Evolutionary conservation across 2,113 vertebrate species (phyloP).

Genomic region (Perca schrenkii): DNA sequence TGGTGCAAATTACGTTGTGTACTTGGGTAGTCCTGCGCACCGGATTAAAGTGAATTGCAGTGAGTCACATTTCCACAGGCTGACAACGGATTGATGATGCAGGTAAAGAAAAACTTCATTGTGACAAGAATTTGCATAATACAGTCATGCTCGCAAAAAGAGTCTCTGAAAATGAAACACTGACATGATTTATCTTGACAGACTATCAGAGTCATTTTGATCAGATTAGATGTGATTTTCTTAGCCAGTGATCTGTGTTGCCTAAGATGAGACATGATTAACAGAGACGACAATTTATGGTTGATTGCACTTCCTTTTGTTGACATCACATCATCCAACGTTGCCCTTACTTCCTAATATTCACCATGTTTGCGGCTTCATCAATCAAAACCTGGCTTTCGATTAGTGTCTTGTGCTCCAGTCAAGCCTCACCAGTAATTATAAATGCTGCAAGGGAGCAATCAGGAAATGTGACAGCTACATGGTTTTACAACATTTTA

Average conservation of each 20-base stretch:
- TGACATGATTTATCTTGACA: slow-evolving; percentile 54
- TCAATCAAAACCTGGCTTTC: slow-evolving; percentile 54
- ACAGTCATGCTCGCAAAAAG: slow-evolving; percentile 9
- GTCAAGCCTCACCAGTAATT: slow-evolving; percentile 49
- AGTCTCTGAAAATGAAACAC: slow-evolving; percentile 35
- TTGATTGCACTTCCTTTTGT: slow-evolving; percentile 69
- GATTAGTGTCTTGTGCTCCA: slow-evolving; percentile 5
- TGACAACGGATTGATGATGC: slow-evolving; percentile 29
- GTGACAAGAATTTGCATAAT: slow-evolving; percentile 42
- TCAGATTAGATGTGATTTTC: slow-evolving; percentile 55
- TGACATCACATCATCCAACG: slow-evolving; percentile 37
- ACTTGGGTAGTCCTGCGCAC: slow-evolving; percentile 10
- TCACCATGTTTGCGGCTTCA: slow-evolving; percentile 32
- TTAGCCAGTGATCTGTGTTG: slow-evolving; percentile 43
- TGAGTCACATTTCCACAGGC: slow-evolving; percentile 26
- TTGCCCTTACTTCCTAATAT: slow-evolving; percentile 48
- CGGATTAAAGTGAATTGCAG: slow-evolving; percentile 12
- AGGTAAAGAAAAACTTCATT: slow-evolving; percentile 19
- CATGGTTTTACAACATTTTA: slow-evolving; percentile 30
- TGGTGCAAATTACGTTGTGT: neutral
- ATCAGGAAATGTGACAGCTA: slow-evolving; percentile 37
- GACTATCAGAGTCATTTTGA: slow-evolving; percentile 49
- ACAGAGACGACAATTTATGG: slow-evolving; percentile 38
- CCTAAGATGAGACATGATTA: slow-evolving; percentile 57
- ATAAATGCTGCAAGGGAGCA: slow-evolving; percentile 45